phyloP scores from a whole-genome alignment of 2,113 vertebrate species.

The Barbus barbus region DNA sequence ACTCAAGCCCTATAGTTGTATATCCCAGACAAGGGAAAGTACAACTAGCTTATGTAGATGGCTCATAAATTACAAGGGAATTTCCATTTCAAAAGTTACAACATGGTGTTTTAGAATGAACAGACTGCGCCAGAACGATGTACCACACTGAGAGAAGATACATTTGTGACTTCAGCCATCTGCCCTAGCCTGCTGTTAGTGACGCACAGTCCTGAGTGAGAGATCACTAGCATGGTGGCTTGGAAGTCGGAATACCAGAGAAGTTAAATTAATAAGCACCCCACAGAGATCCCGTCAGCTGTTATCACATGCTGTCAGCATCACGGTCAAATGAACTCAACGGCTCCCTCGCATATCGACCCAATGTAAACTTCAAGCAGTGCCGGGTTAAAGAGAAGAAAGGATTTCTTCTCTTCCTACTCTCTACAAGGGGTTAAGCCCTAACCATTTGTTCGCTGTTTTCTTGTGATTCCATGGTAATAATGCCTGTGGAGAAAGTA shows the following conservation, averaged over 20 bases:
- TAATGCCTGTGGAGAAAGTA: constrained; percentile 22
- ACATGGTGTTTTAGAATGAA: constrained; percentile 10
- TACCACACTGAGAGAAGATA: constrained; percentile 20
- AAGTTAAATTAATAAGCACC: constrained; percentile 49
- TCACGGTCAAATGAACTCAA: constrained; percentile 49
- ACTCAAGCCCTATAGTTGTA: constrained; percentile 16
- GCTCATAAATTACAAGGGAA: constrained; percentile 53
- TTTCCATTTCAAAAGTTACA: constrained; percentile 47
- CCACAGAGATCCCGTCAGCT: constrained; percentile 65
- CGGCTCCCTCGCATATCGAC: constrained; percentile 5
- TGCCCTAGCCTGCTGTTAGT: constrained; percentile 24
- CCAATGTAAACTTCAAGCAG: constrained; percentile 13
- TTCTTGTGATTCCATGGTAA: constrained; percentile 9
- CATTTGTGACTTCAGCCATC: constrained; percentile 9
- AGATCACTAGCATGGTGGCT: background rate
- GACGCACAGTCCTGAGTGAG: background rate
- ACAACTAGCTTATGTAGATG: constrained; percentile 42
- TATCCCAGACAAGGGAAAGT: constrained; percentile 47
- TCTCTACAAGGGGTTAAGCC: constrained; percentile 27
- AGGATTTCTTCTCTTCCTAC: constrained; percentile 10
- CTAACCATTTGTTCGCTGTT: constrained; percentile 32
- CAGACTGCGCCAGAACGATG: constrained; percentile 5
- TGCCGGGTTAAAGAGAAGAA: background rate
- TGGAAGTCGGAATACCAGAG: constrained; percentile 2
- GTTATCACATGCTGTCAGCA: constrained; percentile 60